Conservation (phyloP, 2,113 vertebrate genomes). For the Cacatua alba region DNA sequence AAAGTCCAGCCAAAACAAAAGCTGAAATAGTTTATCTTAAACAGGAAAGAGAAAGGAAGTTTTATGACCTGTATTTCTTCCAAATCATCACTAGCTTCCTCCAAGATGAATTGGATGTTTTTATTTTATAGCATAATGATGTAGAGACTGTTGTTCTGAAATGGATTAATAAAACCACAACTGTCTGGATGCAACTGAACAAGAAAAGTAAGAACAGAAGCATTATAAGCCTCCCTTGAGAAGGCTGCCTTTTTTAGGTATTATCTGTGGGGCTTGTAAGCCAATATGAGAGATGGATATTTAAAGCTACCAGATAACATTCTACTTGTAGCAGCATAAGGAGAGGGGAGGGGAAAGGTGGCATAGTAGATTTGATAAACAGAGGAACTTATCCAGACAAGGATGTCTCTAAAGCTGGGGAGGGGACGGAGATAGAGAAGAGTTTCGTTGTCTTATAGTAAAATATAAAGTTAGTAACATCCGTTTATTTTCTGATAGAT, state of each 20-base stretch:
- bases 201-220: not conserved
- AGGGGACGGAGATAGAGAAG: not conserved
- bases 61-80: not conserved
- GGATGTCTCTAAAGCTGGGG: not conserved
- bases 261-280: not conserved
- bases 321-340: not conserved
- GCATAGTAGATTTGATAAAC: not conserved
- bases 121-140: not conserved
- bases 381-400: not conserved
- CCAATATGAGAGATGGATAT: not conserved
- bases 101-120: not conserved
- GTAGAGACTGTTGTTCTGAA: not conserved
- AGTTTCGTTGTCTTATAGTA: not conserved
- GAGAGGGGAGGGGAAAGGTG: not conserved
- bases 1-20: slow-evolving; percentile 19
- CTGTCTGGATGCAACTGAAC: not conserved
- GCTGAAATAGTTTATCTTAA: not conserved
- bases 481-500: not conserved
- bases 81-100: not conserved
- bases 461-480: not conserved
- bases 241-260: not conserved
- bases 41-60: not conserved
- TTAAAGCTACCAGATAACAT: not conserved
- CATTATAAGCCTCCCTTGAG: not conserved
- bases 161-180: not conserved